Conservation (phyloP, 2,797 vertebrate species). For the Falco novaeseelandiae region DNA sequence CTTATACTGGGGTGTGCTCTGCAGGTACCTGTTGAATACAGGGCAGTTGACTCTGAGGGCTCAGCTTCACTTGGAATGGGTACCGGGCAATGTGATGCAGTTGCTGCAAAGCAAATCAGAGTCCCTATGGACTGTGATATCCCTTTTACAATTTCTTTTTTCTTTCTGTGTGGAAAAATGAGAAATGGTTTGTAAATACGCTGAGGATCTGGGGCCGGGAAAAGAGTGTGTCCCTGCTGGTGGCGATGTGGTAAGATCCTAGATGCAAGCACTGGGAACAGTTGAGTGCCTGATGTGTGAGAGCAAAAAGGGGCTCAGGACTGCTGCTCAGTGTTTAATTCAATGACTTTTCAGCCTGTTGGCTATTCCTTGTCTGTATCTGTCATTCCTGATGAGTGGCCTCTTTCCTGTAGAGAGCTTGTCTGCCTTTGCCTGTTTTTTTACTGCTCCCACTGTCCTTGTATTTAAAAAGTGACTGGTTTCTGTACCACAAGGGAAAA, state of each 20-base stretch:
- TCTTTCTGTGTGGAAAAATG: not conserved
- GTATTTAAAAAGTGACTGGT: not conserved
- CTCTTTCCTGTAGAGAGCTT: not conserved
- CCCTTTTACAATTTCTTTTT: not conserved
- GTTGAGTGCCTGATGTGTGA: not conserved
- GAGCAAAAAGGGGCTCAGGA: not conserved
- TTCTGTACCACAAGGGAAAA: not conserved
- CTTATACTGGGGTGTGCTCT: not conserved
- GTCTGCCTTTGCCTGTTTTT: not conserved
- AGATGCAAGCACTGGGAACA: not conserved
- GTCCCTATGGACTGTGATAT: not conserved
- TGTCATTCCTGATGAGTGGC: not conserved
- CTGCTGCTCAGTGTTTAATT: not conserved
- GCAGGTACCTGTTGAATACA: not conserved
- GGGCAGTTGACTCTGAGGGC: fast-evolving
- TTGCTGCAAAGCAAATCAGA: not conserved
- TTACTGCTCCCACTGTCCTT: not conserved
- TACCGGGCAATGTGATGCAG: not conserved
- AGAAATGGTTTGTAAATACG: not conserved
- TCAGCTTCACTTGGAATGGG: not conserved
- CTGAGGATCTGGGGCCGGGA: not conserved
- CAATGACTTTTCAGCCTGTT: not conserved
- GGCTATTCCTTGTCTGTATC: not conserved
- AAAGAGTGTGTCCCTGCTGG: not conserved
- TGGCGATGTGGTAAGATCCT: not conserved